Evolutionary conservation across 2,888 invertebrate species (phyloP), one percentile per base, ranked within the genome.

Genomic region (Mystacides longicornis): DNA sequence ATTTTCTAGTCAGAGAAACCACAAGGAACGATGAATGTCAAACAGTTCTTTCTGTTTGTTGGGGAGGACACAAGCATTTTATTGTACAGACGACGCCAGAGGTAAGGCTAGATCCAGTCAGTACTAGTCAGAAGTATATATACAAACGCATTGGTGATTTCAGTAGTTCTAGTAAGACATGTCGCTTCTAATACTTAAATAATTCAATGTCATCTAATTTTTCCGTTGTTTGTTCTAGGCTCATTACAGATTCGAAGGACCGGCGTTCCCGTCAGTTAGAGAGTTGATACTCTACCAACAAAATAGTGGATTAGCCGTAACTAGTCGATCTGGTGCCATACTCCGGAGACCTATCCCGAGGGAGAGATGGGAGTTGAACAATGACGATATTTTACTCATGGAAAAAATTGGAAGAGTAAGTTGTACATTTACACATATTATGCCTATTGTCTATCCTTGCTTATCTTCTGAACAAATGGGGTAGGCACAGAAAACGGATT

Each of bases 21-120:
- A 93, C 86, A 58, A 79, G 93, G 66, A 93, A 93, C 66, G 92
- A 93, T 66, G 92, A 93, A 67, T 83, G 90, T 63, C 95, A 95
- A 74, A 88, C 93, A 48, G 96, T 97, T 57, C 75, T 97, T 46
- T 95, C 95, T 14, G 95, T 95, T 1, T 92, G 90, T 70, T 96
- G 96, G 95, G 89, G 92, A 57, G 93, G 93, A 19, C 93, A 95
- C 67, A 94, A 94, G 69, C 96, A 97, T 75, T 97, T 97, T 69
- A 96, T 97, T 64, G 94, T 97, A 57, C 96, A 96, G 78, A 93
- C 91, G 16, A 91, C 93, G 2, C 82, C 86, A 4, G 95, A 95
- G 80, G 93, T 92, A 70, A 71, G n/a, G n/a, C 37, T 37, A 37
- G n/a, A n/a, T n/a, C n/a, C n/a, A n/a, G n/a, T n/a, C n/a, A n/a